Conservation (phyloP, 2,113 vertebrate species). For the Neotragus moschatus region DNA sequence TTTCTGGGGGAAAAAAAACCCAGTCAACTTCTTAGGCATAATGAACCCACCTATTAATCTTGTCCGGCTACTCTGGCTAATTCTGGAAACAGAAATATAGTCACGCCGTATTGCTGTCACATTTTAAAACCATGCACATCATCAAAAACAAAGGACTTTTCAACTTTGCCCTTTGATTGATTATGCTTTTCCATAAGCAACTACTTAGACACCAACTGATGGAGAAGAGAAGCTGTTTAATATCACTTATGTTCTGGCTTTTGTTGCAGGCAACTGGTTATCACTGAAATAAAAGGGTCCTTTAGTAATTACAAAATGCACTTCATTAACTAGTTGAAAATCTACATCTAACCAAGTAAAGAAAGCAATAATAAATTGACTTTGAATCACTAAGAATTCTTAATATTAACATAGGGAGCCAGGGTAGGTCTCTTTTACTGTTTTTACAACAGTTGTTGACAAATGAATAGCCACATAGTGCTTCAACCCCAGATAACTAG, state of each 20-base stretch:
- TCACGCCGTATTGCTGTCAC: not conserved
- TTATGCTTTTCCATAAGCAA: not conserved
- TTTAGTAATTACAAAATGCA: not conserved
- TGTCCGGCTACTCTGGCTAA: conserved; percentile 53
- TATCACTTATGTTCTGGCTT: not conserved
- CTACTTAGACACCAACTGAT: not conserved
- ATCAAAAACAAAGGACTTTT: conserved; percentile 29
- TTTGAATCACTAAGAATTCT: not conserved
- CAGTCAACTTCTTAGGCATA: conserved; percentile 69
- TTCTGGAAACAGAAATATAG: conserved; percentile 66
- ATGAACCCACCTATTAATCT: conserved; percentile 72
- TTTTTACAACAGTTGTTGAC: not conserved
- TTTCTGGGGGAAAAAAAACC: conserved; percentile 31
- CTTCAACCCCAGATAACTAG: not conserved
- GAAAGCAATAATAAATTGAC: not conserved
- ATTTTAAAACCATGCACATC: not conserved
- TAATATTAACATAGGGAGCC: not conserved
- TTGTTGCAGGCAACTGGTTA: not conserved
- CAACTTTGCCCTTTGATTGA: conserved; percentile 12
- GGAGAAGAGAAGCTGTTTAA: not conserved
- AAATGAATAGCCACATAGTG: not conserved
- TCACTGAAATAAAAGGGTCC: not conserved
- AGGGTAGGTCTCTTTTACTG: not conserved
- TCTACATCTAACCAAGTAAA: not conserved
- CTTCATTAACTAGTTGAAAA: not conserved